These are phyloP conservation scores for Spisula subtruncata DNA, from an alignment of 2,888 invertebrate species.

Conservation along the genomic window DNA sequence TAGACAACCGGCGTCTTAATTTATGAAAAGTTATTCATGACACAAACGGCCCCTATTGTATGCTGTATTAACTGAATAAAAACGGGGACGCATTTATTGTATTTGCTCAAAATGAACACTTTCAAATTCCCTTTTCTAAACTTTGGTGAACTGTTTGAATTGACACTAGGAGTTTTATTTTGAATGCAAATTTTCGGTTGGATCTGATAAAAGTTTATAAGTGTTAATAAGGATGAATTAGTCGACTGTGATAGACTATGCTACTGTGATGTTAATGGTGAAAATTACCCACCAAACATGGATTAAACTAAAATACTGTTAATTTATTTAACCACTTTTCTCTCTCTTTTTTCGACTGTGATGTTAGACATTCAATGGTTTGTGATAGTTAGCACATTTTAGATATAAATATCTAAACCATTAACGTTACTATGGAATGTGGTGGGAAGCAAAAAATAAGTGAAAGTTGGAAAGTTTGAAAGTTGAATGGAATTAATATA, in stretches of 20 bases:
- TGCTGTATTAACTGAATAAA: not conserved
- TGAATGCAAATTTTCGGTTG: constrained; percentile 7
- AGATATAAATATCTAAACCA: not conserved
- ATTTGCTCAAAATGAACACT: constrained; percentile 46
- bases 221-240: not conserved
- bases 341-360: too few species aligned
- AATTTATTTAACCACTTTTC: too few species aligned
- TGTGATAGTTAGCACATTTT: not conserved
- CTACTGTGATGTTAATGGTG: not conserved
- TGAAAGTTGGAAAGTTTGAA: not conserved
- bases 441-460: not conserved
- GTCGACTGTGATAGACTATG: not conserved
- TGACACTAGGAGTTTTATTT: constrained; percentile 47
- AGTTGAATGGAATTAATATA: not conserved
- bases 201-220: constrained; percentile 29
- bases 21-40: constrained; percentile 37
- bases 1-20: constrained; percentile 60
- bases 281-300: too few species aligned
- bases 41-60: constrained; percentile 17
- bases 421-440: not conserved
- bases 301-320: too few species aligned
- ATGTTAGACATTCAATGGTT: not conserved
- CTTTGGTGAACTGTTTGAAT: constrained; percentile 7
- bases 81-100: constrained; percentile 29
- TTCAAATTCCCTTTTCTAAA: constrained; percentile 11